These are phyloP conservation scores for Rattus rattus DNA, from an alignment of 2,113 vertebrate species.

Conservation along the genomic window DNA sequence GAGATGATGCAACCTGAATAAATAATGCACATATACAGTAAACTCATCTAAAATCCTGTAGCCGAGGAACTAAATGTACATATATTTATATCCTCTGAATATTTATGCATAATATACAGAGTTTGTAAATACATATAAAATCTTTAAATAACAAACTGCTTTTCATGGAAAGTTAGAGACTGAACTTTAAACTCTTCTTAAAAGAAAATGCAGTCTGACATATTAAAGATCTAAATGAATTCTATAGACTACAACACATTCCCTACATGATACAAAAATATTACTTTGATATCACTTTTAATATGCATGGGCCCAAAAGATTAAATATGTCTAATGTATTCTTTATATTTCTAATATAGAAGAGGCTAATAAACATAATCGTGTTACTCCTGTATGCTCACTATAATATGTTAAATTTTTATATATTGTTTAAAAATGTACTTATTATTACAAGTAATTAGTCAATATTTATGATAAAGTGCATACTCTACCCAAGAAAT, in stretches of 20 bases:
- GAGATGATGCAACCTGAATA: not conserved
- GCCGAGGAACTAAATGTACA: not conserved
- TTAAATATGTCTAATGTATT: not conserved
- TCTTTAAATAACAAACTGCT: not conserved
- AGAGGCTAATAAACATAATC: not conserved
- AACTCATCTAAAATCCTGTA: not conserved
- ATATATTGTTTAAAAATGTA: not conserved
- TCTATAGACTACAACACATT: not conserved
- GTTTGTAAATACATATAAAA: not conserved
- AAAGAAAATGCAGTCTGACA: not conserved
- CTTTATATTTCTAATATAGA: not conserved
- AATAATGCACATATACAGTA: not conserved
- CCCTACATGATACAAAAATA: not conserved
- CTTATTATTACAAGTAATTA: too few relatives aligned
- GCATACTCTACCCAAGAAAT: accelerated
- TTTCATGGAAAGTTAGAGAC: not conserved
- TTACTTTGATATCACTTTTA: not conserved
- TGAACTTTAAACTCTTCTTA: not conserved
- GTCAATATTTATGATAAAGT: not conserved
- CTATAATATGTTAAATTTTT: not conserved
- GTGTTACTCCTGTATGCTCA: not conserved
- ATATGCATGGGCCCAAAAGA: not conserved
- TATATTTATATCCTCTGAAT: not conserved
- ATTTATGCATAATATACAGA: not conserved
- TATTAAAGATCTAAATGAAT: not conserved